Evolutionary conservation across 2,113 vertebrate genomes (phyloP), one percentile per base, ranked within the genome.

Genomic region (Salminus brasiliensis): DNA sequence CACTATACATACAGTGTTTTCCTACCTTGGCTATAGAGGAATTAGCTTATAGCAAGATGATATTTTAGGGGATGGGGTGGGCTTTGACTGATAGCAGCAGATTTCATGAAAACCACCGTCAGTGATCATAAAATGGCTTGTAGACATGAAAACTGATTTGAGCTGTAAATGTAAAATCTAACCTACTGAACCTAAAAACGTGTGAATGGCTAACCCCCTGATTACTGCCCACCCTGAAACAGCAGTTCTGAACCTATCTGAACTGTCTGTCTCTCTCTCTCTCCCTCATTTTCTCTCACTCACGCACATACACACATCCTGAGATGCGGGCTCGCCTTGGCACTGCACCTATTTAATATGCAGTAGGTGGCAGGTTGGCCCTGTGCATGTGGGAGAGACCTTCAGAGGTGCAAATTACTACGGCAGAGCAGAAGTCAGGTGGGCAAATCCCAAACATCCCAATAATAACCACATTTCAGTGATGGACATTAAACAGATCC

Each of bases 391-490:
- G 18, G 25, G 32, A 63, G 12, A 53, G 75, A 49, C 16, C 69
- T 77, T 41, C 69, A 69, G 55, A 75, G 72, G 52, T 32, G 55
- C 72, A 74, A 67, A 68, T 67, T 23, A 74, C 30, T 81, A 60
- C 36, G 41, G 72, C 16, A 70, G 43, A 41, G 9, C 18, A 72
- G 15, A 36, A 45, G 23, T 43, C 45, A 62, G 30, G 23, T 55
- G 16, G 55, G 39, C 52, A 29, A 39, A 57, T 36, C 52, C 47
- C 41, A 52, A 60, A 30, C 23, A 63, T n/a, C 39, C 15, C 7
- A 55, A 45, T 9, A 41, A 74, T 53, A 53, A 67, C 62, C 60
- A 74, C 15, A 49, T 68, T 74, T 52, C 15, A 49, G 11, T 8
- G 4, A 15, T 21, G 18, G 49, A 66, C 23, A 76, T 15, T 53